Evolutionary conservation across 2,888 invertebrate species (phyloP), one percentile per base, ranked within the genome.

Genomic region (Tinea pellionella): DNA sequence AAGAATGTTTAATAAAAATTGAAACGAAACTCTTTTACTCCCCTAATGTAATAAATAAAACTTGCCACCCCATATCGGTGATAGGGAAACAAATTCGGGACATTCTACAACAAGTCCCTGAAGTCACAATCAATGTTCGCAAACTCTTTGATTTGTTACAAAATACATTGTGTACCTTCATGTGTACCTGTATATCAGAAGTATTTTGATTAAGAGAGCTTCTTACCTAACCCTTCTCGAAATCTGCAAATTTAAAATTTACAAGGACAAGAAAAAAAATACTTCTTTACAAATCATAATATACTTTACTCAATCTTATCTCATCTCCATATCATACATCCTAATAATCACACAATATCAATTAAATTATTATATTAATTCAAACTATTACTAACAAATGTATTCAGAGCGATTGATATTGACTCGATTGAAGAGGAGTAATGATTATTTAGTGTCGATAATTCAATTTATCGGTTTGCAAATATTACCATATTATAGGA

Each of bases 371-470:
- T 37, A n/a, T n/a, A 37, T 37, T 37, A 24, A 24, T 8, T n/a
- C 41, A n/a, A n/a, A n/a, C n/a, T n/a, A n/a, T n/a, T n/a, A n/a
- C n/a, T n/a, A n/a, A n/a, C n/a, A n/a, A n/a, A n/a, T n/a, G 47
- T 15, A 47, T 47, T 47, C 4, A 12, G n/a, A n/a, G 37, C 47
- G 2, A 16, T 16, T 47, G 47, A 47, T 47, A 47, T 15, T 47
- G 6, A 15, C 15, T 16, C 13, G 13, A 41, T 4, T 41, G 47
- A 47, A 47, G 15, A 15, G 8, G 9, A 47, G 47, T 47, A n/a
- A n/a, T n/a, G 47, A 47, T 69, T 70, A 69, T 70, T 67, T 66
- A 64, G 65, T 65, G 63, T 63, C 64, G 67, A 64, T 66, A 67
- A 68, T 69, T 65, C 63, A 62, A 66, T 66, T 67, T 61, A 66